phyloP scores from a whole-genome alignment of 2,888 invertebrate genomes.

The Pristionchus entomophagus region DNA sequence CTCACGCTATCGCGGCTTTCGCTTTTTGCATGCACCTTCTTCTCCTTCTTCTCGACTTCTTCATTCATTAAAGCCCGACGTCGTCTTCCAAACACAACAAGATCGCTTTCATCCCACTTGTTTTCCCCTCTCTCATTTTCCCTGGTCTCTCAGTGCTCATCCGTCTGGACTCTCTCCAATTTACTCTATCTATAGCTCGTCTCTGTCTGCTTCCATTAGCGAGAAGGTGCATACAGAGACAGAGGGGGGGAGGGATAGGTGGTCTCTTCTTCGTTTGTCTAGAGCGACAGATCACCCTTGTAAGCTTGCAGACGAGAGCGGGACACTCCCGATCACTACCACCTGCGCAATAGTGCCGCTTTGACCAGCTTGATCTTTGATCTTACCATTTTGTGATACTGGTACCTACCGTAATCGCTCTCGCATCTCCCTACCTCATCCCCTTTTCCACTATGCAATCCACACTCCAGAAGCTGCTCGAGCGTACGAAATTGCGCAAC shows the following conservation, averaged over 20 bases:
- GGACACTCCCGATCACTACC: constrained; percentile 10
- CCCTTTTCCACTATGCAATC: background rate
- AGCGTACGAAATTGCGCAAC: constrained; percentile 44
- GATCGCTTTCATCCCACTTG: constrained; percentile 11
- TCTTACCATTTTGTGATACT: background rate
- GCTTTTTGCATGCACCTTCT: constrained; percentile 23
- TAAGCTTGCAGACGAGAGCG: constrained; percentile 43
- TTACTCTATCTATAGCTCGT: background rate
- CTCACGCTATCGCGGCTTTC: background rate
- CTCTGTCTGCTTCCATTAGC: background rate
- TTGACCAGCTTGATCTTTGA: background rate
- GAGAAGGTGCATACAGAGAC: constrained; percentile 34
- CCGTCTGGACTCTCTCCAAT: background rate
- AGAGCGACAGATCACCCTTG: background rate
- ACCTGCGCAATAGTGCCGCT: background rate
- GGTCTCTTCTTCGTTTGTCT: constrained; percentile 16
- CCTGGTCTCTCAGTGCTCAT: background rate
- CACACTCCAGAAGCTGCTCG: constrained; percentile 40
- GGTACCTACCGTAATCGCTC: background rate
- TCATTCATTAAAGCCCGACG: constrained; percentile 43
- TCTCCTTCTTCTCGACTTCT: constrained; percentile 10
- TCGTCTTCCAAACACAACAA: constrained; percentile 41
- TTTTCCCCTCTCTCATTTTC: background rate
- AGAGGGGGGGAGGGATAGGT: background rate
- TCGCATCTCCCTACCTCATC: background rate